Evolutionary conservation across 2,888 invertebrate species (phyloP).

Genomic region (Heliconius ethilla): DNA sequence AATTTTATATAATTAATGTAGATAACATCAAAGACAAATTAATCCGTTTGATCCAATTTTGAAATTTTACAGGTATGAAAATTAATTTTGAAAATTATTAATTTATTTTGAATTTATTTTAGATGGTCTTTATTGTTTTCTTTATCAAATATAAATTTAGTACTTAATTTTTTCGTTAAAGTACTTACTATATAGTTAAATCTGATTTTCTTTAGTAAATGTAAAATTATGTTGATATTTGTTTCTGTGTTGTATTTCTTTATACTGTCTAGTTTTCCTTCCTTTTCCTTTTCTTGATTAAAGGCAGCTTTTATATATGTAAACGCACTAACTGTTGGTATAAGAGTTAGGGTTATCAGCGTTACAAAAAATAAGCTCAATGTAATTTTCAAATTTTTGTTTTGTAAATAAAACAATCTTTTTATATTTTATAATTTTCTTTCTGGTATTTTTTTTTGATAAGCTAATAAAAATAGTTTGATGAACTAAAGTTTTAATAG

Average conservation of each 20-base stretch:
- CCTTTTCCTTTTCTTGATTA: not conserved
- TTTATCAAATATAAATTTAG: not conserved
- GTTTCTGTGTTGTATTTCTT: not conserved
- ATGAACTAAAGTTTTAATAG: not conserved
- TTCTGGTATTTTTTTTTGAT: not conserved
- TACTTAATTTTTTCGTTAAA: not conserved
- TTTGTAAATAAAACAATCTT: not conserved
- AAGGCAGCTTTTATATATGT: not conserved
- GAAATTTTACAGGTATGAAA: not conserved
- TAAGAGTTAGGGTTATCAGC: constrained; percentile 7
- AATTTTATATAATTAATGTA: too few relatives aligned
- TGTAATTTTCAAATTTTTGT: not conserved
- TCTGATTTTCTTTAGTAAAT: not conserved
- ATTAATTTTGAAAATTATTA: not conserved
- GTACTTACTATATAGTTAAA: not conserved
- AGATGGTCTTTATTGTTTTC: not conserved
- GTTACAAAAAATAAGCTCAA: constrained; percentile 7
- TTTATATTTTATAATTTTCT: not conserved
- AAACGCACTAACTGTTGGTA: constrained; percentile 7
- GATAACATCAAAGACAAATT: not conserved
- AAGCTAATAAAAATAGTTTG: not conserved
- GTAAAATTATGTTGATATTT: not conserved
- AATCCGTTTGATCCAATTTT: not conserved
- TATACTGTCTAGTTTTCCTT: not conserved
- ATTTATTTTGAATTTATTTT: too few relatives aligned